phyloP scores from a whole-genome alignment of 2,797 vertebrate genomes.

The Catamblyrhynchus diadema region DNA sequence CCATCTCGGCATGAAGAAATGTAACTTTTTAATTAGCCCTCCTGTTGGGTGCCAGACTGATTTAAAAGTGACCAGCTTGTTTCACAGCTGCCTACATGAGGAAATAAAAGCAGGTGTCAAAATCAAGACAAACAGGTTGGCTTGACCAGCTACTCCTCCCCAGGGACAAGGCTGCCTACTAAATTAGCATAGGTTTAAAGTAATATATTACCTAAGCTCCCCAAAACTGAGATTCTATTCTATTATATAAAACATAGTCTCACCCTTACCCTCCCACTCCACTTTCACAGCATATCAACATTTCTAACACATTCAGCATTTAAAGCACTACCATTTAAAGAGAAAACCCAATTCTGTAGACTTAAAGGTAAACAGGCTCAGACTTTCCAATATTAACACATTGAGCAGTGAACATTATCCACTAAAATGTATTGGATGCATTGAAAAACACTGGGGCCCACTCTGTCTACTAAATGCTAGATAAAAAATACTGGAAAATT shows the following conservation, averaged over 20 bases:
- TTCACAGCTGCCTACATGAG: background rate
- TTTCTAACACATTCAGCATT: background rate
- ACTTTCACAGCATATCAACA: conserved; percentile 1
- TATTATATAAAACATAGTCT: conserved; percentile 9
- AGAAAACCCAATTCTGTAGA: background rate
- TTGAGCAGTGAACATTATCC: background rate
- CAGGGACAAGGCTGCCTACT: background rate
- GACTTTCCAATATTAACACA: background rate
- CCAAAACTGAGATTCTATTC: background rate
- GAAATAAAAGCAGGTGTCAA: conserved; percentile 21
- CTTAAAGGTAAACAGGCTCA: background rate
- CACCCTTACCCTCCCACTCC: background rate
- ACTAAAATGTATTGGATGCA: rapidly evolving
- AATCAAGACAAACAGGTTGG: conserved; percentile 25
- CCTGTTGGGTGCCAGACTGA: background rate
- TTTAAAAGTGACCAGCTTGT: background rate
- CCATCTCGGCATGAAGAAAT: background rate
- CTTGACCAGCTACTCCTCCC: background rate
- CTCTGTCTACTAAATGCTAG: background rate
- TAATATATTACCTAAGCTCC: background rate
- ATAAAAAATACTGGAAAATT: background rate
- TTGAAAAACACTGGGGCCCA: background rate
- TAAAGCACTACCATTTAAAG: conserved; percentile 4
- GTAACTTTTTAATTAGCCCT: background rate
- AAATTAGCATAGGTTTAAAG: background rate